Evolutionary conservation across 92 coral and sea anemone species (phyloP).

Genomic region (Metridium senile): DNA sequence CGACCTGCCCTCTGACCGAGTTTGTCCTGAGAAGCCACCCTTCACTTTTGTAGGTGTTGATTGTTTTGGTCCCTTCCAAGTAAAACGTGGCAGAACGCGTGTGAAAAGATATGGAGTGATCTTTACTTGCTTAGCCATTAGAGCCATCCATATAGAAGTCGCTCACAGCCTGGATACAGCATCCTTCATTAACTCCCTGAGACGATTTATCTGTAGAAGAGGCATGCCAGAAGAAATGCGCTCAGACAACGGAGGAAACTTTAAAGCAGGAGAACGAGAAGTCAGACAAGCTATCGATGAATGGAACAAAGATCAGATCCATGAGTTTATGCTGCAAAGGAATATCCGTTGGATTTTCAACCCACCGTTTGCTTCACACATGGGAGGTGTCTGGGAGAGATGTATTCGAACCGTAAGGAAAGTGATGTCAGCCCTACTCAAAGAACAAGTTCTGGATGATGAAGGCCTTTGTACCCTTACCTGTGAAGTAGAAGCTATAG

Average conservation of each 20-base stretch:
- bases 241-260: slow-evolving; percentile 35
- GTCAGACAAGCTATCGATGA: slow-evolving; percentile 18
- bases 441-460: no score
- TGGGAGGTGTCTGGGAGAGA: slow-evolving; percentile 18
- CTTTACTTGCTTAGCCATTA: slow-evolving; percentile 18
- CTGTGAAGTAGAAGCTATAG: slow-evolving; percentile 43
- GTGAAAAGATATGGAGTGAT: slow-evolving; percentile 28
- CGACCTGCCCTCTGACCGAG: slow-evolving; percentile 43
- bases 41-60: slow-evolving; percentile 14
- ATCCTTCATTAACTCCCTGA: slow-evolving; percentile 25
- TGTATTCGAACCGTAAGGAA: slow-evolving; percentile 18
- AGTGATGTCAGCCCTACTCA: slow-evolving; percentile 7
- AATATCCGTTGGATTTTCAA: slow-evolving; percentile 32
- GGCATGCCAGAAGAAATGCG: slow-evolving; percentile 25
- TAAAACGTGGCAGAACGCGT: slow-evolving; percentile 16
- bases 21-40: slow-evolving; percentile 26
- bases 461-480: slow-evolving; percentile 43
- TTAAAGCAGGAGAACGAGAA: slow-evolving; percentile 20
- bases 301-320: slow-evolving; percentile 20
- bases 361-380: slow-evolving; percentile 28
- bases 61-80: slow-evolving; percentile 31
- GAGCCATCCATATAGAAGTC: slow-evolving; percentile 32
- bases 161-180: slow-evolving; percentile 24
- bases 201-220: slow-evolving; percentile 26
- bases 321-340: slow-evolving; percentile 16